Evolutionary conservation across 2,888 invertebrate species (phyloP), one percentile per base, ranked within the genome.

Genomic region (Axea sp.): DNA sequence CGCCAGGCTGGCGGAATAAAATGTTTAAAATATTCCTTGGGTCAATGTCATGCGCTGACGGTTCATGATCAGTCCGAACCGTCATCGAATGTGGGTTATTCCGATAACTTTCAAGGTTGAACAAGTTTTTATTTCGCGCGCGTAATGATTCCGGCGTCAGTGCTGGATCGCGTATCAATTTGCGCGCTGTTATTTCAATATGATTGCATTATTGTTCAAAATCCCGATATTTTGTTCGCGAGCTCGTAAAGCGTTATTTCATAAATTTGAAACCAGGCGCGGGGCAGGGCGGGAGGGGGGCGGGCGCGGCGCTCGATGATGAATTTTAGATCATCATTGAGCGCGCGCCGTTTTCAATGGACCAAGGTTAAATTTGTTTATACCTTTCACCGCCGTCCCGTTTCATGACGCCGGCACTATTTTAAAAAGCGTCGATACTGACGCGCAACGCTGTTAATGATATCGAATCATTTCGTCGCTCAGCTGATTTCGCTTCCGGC

Each of bases 301-400:
- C 37, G 22, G 22, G 12, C 12, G 11, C 43, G 8, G 26, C 26
- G 12, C 31, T 67, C 39, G 67, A 67, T 67, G 67, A 67, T 67
- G 57, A 55, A 67, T 67, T 55, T 57, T 57, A 57, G 67, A 67
- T 55, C 57, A 47, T 67, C 67, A 67, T 67, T 67, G 55, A 47
- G 30, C 45, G 55, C n/a, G 11, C 45, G 17, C 17, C 14, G 39
- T 30, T 24, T 67, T 67, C 45, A 47, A 55, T 65, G 65, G 55
- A 65, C 47, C 65, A 65, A 65, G 65, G 65, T 55, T 65, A 65
- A 65, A 65, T 47, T 55, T 65, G 55, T 55, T 65, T 65, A 65
- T 65, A 53, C 43, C 41, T 55, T 65, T 45, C 15, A 6, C 22
- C 5, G 19, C 19, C 19, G 2, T 22, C 33, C 17, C 22, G 33